Conservation (phyloP, 2,888 invertebrate genomes). For the Ditula angustiorana region DNA sequence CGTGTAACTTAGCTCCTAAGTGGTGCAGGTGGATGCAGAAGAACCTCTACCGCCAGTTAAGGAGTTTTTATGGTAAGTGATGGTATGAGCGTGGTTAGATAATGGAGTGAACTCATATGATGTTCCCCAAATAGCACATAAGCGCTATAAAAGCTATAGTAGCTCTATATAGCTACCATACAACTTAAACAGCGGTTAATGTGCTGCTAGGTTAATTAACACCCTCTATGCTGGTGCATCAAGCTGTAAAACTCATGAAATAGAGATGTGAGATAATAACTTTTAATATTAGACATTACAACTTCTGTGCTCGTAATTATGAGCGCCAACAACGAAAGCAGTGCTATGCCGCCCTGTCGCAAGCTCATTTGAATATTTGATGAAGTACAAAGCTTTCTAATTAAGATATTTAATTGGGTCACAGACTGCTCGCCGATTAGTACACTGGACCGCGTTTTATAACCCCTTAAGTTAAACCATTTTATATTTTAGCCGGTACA, state of each 20-base stretch:
- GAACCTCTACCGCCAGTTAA: neutral
- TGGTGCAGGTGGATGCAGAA: too few relatives aligned
- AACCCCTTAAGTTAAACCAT: neutral
- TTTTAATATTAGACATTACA: neutral
- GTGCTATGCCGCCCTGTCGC: slow-evolving; percentile 41
- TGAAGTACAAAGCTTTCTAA: slow-evolving; percentile 63
- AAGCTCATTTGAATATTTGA: slow-evolving; percentile 68
- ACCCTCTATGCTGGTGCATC: too few relatives aligned
- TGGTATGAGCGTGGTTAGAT: too few relatives aligned
- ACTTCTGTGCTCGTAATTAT: neutral
- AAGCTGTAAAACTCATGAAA: too few relatives aligned
- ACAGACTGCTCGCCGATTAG: slow-evolving; percentile 30
- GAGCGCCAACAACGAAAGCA: neutral
- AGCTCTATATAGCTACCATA: too few relatives aligned
- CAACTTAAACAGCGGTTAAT: too few relatives aligned
- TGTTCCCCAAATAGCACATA: too few relatives aligned
- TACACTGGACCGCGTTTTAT: slow-evolving; percentile 9
- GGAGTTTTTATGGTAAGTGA: neutral
- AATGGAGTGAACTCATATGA: too few relatives aligned
- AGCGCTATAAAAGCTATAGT: too few relatives aligned
- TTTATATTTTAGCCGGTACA: neutral
- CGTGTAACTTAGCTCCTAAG: too few relatives aligned
- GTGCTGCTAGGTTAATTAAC: too few relatives aligned
- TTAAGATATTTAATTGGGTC: slow-evolving; percentile 57
- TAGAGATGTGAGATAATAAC: too few relatives aligned